Evolutionary conservation across 2,797 vertebrate genomes (phyloP), one percentile per base, ranked within the genome.

Genomic region (Argya squamiceps): DNA sequence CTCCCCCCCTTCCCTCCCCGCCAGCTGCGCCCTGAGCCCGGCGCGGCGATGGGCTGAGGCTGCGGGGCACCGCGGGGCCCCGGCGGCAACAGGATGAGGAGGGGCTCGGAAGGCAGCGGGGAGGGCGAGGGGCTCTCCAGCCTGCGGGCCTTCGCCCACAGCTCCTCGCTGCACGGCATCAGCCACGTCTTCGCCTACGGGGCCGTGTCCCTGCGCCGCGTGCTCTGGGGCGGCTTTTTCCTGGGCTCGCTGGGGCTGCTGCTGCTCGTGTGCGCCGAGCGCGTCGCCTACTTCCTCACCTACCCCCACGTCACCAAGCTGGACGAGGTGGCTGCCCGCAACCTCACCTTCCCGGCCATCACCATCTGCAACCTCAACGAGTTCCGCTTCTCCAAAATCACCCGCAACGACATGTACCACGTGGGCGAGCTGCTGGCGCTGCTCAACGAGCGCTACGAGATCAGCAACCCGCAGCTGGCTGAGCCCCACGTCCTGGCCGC

Each of bases 281-380:
- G 99, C n/a, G 97, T 99, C 75, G 97, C 98, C 10, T 99, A 99
- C 97, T 99, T 99, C 97, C 97, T 99, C 92, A 98, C 98, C 98
- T 99, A 99, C 97, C 99, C 99, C 19, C 99, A 99, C 24, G 98
- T 99, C 97, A 99, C 99, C 97, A 99, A 99, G 95, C 99, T 99
- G 90, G 99, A 99, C n/a, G 99, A 99, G 98, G 98, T 99, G 97
- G 97, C 99, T 1, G 98, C 98, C 8, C 97, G 98, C 22, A 99
- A 98, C 97, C 98, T 99, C 92, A 99, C 99, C 86, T 99, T 99
- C 96, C 99, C 99, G 8, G 97, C 99, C 10, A 94, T 99, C 88
- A 99, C 99, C 91, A 98, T 99, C 97, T 99, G 99, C 96, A 99
- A 99, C 97, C 98, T 99, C 95, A 99, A 99, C 20, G 98, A 98